Base-by-base conservation (phyloP, 2,113 vertebrate species). In the Microtus richardsoni region DNA sequence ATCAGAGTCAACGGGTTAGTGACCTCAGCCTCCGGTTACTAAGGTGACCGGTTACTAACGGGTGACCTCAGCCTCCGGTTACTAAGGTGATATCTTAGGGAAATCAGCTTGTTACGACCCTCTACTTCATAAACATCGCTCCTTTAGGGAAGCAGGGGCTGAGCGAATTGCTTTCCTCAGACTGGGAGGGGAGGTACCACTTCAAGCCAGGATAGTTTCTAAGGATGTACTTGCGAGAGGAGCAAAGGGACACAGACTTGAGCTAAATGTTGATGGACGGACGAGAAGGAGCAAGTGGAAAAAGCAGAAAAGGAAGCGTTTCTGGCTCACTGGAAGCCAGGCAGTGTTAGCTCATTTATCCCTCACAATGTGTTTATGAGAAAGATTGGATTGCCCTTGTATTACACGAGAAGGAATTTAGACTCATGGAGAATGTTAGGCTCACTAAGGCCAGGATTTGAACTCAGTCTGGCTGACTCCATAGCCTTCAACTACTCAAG, bases 391-490 rank as follows among this genome's bases (percentile, higher is more conserved):
- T 49, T 79, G 54, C 33, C 70, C 71, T 93, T 60, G 54, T 28
- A 75, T 77, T 86, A 92, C 26, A 83, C 13, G 77, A 47, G 28
- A 87, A 87, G n/a, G 78, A 94, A 96, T 73, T 58, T 58, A 91
- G 77, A 66, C 44, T n/a, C 26, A 60, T 11, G 64, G 52, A 93
- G 47, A 44, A 74, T 26, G 14, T 14, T 44, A 54, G 88, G 85
- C 47, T 80, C 66, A 68, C 39, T 54, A 88, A 77, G 92, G 21
- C 39, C 88, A 89, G 73, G 36, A 91, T 89, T 19, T 89, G 83
- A 89, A 60, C 52, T 80, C 49, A 75, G 22, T 14, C 74, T 41
- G 41, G 91, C 52, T 84, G 77, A 74, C 24, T 83, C 54, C 49
- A 60, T 12, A 75, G 17, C 21, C 6, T 95, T 47, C 54, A 19